phyloP scores from a whole-genome alignment of 2,888 invertebrate species.

The Scaptomyza polygonia region DNA sequence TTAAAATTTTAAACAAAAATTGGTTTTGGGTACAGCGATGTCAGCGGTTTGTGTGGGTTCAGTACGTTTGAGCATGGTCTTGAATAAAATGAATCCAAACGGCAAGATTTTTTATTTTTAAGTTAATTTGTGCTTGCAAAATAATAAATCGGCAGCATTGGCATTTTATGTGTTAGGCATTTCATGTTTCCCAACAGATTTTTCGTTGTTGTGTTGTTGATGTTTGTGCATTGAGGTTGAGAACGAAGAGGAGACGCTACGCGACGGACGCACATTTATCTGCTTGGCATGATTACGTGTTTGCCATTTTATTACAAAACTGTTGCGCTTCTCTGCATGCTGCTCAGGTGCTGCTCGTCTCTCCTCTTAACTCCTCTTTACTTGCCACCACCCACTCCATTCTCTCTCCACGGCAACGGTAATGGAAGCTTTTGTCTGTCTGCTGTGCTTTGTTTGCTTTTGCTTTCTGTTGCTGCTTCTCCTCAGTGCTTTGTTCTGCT shows the following conservation, averaged over 20 bases:
- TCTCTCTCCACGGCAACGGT: conserved; percentile 29
- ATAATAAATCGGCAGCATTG: conserved; percentile 6
- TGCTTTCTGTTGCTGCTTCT: conserved; percentile 45
- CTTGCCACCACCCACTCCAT: neutral
- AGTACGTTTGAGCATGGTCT: too few relatives aligned
- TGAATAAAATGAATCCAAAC: too few relatives aligned
- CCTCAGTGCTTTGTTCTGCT: conserved; percentile 66
- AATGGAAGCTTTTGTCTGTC: conserved; percentile 46
- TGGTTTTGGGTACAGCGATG: conserved; percentile 10
- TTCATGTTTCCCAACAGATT: conserved; percentile 13
- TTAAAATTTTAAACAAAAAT: conserved; percentile 62
- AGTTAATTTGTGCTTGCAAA: neutral
- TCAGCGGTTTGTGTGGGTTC: too few relatives aligned
- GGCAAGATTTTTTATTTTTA: neutral
- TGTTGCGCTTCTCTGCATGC: conserved; percentile 68
- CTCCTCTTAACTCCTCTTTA: neutral
- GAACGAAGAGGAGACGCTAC: conserved; percentile 21
- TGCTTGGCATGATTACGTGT: conserved; percentile 72
- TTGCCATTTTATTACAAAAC: conserved; percentile 73
- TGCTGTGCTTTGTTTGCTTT: conserved; percentile 54
- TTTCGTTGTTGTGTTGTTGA: conserved; percentile 4
- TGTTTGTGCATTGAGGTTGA: conserved; percentile 7
- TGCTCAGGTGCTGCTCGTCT: neutral
- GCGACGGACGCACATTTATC: conserved; percentile 66
- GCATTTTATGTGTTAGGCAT: neutral